Evolutionary conservation across 2,113 vertebrate genomes (phyloP).

Genomic region (Pedionomus torquatus): DNA sequence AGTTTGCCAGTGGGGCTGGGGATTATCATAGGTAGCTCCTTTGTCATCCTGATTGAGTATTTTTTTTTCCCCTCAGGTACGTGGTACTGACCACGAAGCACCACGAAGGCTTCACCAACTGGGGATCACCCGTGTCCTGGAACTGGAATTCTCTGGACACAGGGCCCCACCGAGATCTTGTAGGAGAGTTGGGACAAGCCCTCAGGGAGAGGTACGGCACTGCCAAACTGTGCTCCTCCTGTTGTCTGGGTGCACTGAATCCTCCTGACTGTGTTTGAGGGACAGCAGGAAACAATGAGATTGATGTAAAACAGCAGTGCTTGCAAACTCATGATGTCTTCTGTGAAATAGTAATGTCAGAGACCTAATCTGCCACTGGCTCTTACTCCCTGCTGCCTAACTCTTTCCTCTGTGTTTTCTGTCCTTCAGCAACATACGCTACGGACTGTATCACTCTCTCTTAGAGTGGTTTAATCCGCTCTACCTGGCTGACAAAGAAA

Average conservation of each 20-base stretch:
- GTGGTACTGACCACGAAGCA: slow-evolving; percentile 95
- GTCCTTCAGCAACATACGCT: slow-evolving; percentile 83
- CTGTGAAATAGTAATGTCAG: background rate
- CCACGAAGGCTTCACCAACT: slow-evolving; percentile 96
- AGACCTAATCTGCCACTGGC: background rate
- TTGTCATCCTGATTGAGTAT: background rate
- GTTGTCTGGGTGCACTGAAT: background rate
- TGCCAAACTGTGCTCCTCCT: background rate
- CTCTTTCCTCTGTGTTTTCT: slow-evolving; percentile 4
- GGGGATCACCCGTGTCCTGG: slow-evolving; percentile 88
- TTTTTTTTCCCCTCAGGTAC: slow-evolving; percentile 77
- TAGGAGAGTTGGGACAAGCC: slow-evolving; percentile 86
- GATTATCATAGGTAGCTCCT: background rate
- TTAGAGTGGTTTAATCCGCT: slow-evolving; percentile 95
- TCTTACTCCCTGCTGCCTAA: background rate
- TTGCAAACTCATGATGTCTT: background rate
- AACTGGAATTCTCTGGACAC: slow-evolving; percentile 93
- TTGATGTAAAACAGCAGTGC: background rate
- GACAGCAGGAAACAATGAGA: rapidly evolving
- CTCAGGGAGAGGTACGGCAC: slow-evolving; percentile 81
- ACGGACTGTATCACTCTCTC: slow-evolving; percentile 92
- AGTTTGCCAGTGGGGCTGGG: background rate
- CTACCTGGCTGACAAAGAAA: slow-evolving; percentile 88
- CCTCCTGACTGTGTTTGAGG: background rate
- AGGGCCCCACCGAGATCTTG: slow-evolving; percentile 89